phyloP scores from a whole-genome alignment of 2,797 vertebrate genomes.

The Miopithecus talapoin region DNA sequence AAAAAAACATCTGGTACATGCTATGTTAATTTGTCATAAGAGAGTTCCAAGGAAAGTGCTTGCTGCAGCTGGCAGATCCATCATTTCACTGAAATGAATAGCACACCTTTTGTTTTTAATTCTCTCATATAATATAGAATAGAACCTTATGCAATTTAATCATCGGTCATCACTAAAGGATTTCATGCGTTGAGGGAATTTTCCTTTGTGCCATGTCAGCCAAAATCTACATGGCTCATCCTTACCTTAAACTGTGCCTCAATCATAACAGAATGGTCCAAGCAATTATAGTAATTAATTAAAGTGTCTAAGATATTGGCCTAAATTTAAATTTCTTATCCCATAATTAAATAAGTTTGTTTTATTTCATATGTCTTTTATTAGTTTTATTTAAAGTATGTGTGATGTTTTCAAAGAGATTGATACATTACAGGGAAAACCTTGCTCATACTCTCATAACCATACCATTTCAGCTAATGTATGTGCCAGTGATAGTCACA shows the following conservation, averaged over 20 bases:
- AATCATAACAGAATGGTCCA: not conserved
- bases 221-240: not conserved
- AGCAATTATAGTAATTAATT: slow-evolving; percentile 15
- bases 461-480: not conserved
- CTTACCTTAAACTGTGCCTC: not conserved
- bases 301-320: not conserved
- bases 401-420: not conserved
- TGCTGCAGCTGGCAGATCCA: slow-evolving; percentile 81
- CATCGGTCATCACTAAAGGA: slow-evolving; percentile 1
- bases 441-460: not conserved
- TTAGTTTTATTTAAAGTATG: not conserved
- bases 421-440: not conserved
- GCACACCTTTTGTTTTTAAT: slow-evolving; percentile 81
- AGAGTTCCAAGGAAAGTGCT: slow-evolving; percentile 79
- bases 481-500: not conserved
- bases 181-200: not conserved
- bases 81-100: slow-evolving; percentile 70
- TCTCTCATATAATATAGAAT: slow-evolving; percentile 56
- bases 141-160: slow-evolving; percentile 44
- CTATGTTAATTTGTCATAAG: slow-evolving; percentile 81
- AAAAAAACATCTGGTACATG: slow-evolving; percentile 85
- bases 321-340: not conserved
- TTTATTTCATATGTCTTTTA: not conserved
- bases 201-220: not conserved
- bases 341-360: not conserved